phyloP scores from a whole-genome alignment of 2,113 vertebrate genomes.

The Anthoscopus minutus region DNA sequence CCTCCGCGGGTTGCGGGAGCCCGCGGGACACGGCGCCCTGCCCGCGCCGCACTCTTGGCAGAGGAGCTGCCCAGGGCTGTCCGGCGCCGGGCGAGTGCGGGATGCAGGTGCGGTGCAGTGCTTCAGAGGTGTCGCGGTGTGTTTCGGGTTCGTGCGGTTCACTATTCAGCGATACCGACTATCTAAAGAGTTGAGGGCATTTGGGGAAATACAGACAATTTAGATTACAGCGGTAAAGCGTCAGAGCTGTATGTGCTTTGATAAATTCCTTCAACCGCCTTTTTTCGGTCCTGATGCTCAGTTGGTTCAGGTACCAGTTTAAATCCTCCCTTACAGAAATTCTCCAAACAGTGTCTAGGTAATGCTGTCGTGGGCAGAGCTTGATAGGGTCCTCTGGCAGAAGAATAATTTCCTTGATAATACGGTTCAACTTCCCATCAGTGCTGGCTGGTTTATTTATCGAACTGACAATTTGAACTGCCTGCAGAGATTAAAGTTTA shows the following conservation, averaged over 20 bases:
- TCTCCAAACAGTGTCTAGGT: background rate
- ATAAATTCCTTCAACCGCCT: background rate
- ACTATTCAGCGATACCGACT: rapidly evolving
- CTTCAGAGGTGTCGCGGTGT: background rate
- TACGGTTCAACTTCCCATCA: background rate
- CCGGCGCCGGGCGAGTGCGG: background rate
- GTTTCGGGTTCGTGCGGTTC: background rate
- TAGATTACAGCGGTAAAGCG: background rate
- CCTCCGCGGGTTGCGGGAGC: background rate
- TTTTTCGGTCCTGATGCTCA: background rate
- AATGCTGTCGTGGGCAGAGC: background rate
- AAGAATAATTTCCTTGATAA: background rate
- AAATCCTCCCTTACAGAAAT: background rate
- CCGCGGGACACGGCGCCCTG: background rate
- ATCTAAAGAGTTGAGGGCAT: background rate
- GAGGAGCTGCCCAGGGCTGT: background rate
- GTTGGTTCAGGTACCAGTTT: background rate
- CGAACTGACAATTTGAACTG: background rate
- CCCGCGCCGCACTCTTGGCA: background rate
- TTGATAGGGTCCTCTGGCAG: background rate
- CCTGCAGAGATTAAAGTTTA: background rate
- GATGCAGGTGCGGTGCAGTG: background rate
- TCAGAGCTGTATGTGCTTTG: background rate
- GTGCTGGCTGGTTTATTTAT: background rate
- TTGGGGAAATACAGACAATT: background rate